A percentile compares a stretch with the other conserved stretches of the same genome.
Evolutionary conservation across 1,140 invertebrate genomes (phyloP).

Genomic region (Sinonovacula constricta): DNA sequence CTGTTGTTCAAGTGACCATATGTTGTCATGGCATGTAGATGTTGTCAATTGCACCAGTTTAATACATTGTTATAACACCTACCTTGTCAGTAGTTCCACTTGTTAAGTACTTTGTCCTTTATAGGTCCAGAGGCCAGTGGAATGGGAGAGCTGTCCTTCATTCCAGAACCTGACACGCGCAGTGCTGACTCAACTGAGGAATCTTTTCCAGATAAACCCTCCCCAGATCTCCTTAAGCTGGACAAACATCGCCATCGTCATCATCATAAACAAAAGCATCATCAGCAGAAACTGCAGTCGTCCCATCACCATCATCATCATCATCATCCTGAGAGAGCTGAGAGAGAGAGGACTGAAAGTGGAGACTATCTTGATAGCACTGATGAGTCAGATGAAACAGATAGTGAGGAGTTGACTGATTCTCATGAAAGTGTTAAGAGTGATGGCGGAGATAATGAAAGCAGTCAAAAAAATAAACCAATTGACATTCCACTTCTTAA

Average conservation of each 20-base stretch:
- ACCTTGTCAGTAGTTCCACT: too few species aligned
- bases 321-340: too few species aligned
- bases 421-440: constrained; percentile 4
- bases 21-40: too few species aligned
- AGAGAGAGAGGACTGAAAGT: constrained; percentile 18
- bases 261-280: too few species aligned
- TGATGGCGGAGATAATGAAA: neutral
- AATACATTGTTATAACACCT: too few species aligned
- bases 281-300: neutral
- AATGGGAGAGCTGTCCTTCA: too few species aligned
- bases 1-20: too few species aligned
- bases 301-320: too few species aligned
- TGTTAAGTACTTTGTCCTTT: too few species aligned
- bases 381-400: constrained; percentile 11
- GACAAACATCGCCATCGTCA: neutral
- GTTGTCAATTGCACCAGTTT: too few species aligned
- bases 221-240: constrained; percentile 46
- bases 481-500: constrained; percentile 15
- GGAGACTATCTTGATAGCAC: neutral
- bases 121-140: too few species aligned
- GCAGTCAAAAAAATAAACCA: neutral
- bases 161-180: constrained; percentile 64
- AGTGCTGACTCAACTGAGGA: constrained; percentile 74
- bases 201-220: constrained; percentile 63
- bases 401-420: constrained; percentile 19